Evolutionary conservation across 2,113 vertebrate species (phyloP).

Genomic region (Symphodus melops): DNA sequence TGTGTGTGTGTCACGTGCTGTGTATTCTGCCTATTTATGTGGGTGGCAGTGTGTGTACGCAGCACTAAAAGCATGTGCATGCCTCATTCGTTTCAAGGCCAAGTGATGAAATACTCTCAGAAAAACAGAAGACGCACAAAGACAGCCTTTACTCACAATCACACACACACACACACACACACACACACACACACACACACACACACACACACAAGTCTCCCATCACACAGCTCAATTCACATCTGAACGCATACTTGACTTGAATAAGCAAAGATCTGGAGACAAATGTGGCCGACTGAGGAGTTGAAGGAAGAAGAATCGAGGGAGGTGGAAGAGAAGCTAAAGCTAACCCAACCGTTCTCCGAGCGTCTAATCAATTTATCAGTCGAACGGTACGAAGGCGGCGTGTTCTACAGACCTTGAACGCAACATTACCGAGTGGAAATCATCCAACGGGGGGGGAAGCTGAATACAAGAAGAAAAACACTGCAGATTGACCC

Average conservation of each 20-base stretch:
- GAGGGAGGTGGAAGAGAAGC: background rate
- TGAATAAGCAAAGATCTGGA: constrained; percentile 34
- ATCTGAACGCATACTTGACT: constrained; percentile 32
- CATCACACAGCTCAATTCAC: constrained; percentile 49
- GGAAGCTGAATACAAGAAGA: too few species aligned
- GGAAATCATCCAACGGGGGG: too few species aligned
- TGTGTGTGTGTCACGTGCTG: constrained; percentile 33
- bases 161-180: constrained; percentile 10
- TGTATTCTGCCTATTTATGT: constrained; percentile 45
- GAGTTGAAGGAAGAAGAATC: background rate
- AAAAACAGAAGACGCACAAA: constrained; percentile 30
- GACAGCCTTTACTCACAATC: constrained; percentile 1
- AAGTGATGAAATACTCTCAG: constrained; percentile 63
- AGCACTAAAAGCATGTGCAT: constrained; percentile 59
- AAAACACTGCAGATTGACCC: too few species aligned
- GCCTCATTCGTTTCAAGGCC: constrained; percentile 74
- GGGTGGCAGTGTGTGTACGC: constrained; percentile 52
- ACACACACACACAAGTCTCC: constrained; percentile 13
- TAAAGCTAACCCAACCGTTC: background rate
- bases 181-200: constrained; percentile 7
- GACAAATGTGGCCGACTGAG: background rate
- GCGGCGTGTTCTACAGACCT: background rate
- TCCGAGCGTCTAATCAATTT: constrained; percentile 7
- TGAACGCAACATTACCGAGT: background rate
- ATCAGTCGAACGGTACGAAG: background rate